Percentiles rank a stretch among this genome's conserved stretches.
Evolutionary conservation across 2,888 invertebrate genomes (phyloP).

Genomic region (Galeruca laticollis): DNA sequence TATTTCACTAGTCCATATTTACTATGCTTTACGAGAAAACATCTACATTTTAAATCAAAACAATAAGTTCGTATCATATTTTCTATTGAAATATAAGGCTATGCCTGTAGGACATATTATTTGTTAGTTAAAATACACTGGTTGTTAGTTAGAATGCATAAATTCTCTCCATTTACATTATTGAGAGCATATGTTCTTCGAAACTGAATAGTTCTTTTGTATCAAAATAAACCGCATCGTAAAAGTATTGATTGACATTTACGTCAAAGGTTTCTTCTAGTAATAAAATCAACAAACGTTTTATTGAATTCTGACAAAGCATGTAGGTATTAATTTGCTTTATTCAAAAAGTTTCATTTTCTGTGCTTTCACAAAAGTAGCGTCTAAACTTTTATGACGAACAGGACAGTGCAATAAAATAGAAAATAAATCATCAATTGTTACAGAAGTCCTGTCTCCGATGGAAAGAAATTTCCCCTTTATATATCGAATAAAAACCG

Average conservation of each 20-base stretch:
- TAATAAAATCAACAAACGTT: neutral
- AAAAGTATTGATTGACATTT: slow-evolving; percentile 6
- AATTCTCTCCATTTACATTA: neutral
- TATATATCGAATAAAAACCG: slow-evolving; percentile 14
- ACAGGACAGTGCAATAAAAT: slow-evolving; percentile 11
- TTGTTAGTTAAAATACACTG: too few relatives aligned
- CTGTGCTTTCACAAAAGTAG: slow-evolving; percentile 4
- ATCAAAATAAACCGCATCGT: neutral
- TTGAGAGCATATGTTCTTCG: neutral
- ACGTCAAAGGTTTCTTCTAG: neutral
- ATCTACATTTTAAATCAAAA: too few relatives aligned
- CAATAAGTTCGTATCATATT: too few relatives aligned
- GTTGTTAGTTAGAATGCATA: neutral
- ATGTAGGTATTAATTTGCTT: slow-evolving; percentile 4
- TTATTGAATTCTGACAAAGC: neutral
- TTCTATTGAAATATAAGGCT: too few relatives aligned
- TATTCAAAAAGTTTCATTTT: neutral
- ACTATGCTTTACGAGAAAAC: too few relatives aligned
- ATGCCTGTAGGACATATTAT: neutral
- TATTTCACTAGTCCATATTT: too few relatives aligned
- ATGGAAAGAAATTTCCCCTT: slow-evolving; percentile 13
- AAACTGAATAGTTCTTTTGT: slow-evolving; percentile 3
- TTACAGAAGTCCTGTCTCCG: neutral
- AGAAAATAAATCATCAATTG: slow-evolving; percentile 13
- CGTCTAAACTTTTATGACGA: slow-evolving; percentile 5